Evolutionary conservation across 35 echinoderm and acorn worm genomes (phyloP), one percentile per base, ranked within the genome.

Genomic region (Diadema setosum): DNA sequence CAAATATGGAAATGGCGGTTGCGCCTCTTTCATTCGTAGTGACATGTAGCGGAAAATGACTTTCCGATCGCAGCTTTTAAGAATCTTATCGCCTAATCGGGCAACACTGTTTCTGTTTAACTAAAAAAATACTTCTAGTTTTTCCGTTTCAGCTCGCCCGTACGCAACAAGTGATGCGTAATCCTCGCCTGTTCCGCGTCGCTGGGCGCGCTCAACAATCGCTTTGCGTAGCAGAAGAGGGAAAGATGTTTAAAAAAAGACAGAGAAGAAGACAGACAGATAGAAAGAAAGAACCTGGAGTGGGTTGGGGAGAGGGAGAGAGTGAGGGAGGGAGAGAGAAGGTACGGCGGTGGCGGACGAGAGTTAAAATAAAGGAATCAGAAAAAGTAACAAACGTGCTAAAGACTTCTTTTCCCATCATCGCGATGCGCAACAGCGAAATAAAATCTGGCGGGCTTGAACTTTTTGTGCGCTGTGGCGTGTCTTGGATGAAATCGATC

Each of bases 1-100:
- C 30, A 67, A 67, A 67, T 67, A 67, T 67, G 63, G 30, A 67
- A 67, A 67, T 67, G 63, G 63, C 63, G 63, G 63, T 67, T 67
- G 63, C 18, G 37, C 37, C 37, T 67, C 63, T 29, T 34, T 67
- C 23, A 67, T 67, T 34, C 37, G 63, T 3, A 67, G 63, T 67
- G 63, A 67, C 63, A 67, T 67, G 63, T 67, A 67, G 63, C 63
- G 63, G 63, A 67, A 67, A 67, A 67, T 67, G 63, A 67, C 63
- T 67, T 67, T 67, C 63, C 63, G 63, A 67, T 67, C 63, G 63
- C 63, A 67, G 63, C 63, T 67, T 67, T 67, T 67, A 67, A 67
- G 63, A 67, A 67, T 67, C 63, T 67, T 34, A 67, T 67, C 63
- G 63, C 63, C 37, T 67, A 67, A 67, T 67, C 63, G 63, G 37